These are phyloP conservation scores for Sphaerophoria rueppellii DNA, from an alignment of 2,888 invertebrate species.

Conservation along the genomic window DNA sequence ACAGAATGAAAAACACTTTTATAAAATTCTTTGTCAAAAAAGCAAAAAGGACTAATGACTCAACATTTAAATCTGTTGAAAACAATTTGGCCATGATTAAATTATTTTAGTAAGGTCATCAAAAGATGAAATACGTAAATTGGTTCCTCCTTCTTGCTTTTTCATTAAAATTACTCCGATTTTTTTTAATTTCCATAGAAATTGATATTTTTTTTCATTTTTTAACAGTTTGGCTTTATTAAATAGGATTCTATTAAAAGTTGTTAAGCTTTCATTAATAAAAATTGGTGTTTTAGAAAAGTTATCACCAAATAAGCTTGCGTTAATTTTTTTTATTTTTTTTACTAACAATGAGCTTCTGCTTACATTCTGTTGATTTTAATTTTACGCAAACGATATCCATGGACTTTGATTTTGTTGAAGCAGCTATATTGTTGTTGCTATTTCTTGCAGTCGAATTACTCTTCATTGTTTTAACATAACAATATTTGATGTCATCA, in stretches of 20 bases:
- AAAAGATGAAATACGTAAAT: constrained; percentile 18
- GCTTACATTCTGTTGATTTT: background rate
- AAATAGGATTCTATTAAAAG: constrained; percentile 17
- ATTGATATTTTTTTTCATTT: constrained; percentile 16
- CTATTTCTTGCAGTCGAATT: background rate
- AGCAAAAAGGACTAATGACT: constrained; percentile 8
- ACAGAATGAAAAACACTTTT: constrained; percentile 11
- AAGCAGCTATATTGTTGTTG: background rate
- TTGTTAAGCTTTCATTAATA: constrained; percentile 27
- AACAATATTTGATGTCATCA: too few relatives aligned
- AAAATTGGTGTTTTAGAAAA: too few relatives aligned
- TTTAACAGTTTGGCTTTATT: constrained; percentile 35
- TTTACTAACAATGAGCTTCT: background rate
- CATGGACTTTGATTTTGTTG: background rate
- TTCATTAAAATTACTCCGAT: constrained; percentile 20
- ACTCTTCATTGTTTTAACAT: constrained; percentile 1
- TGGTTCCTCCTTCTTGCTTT: constrained; percentile 22
- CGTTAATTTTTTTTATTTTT: constrained; percentile 6
- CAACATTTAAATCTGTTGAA: constrained; percentile 2
- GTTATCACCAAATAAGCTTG: constrained; percentile 27
- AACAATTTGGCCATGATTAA: background rate
- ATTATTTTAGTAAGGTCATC: constrained; percentile 9
- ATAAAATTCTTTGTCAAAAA: constrained; percentile 10
- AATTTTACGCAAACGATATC: background rate
- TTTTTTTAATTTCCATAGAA: constrained; percentile 28